Evolutionary conservation across 2,797 vertebrate genomes (phyloP).

Genomic region (Oreonectes daqikongensis): DNA sequence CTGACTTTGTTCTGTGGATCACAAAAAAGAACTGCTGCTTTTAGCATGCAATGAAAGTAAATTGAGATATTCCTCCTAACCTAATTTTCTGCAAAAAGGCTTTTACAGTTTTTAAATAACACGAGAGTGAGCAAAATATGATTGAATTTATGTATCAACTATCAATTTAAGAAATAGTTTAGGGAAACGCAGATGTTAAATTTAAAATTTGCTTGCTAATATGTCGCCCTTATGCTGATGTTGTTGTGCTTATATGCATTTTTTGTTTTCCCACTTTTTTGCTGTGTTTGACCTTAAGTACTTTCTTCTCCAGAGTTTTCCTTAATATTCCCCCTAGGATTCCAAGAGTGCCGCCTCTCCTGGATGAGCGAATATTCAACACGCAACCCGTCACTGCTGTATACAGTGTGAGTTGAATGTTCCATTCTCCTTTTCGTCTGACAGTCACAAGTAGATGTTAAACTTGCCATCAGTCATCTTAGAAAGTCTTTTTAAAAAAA

Average conservation of each 20-base stretch:
- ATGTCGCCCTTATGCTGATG: not conserved
- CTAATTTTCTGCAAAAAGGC: not conserved
- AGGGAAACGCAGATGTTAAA: no score
- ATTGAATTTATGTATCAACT: not conserved
- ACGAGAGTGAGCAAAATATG: not conserved
- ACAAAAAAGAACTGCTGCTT: not conserved
- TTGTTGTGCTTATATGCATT: constrained; percentile 12
- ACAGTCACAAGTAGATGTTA: not conserved
- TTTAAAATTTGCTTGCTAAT: not conserved
- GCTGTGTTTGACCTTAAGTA: constrained; percentile 58
- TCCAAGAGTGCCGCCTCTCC: constrained; percentile 71
- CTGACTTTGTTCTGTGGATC: not conserved
- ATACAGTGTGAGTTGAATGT: constrained; percentile 77
- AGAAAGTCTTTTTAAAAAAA: not conserved
- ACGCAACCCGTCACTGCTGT: constrained; percentile 77
- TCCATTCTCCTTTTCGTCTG: not conserved
- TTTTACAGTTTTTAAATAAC: not conserved
- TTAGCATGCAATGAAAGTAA: not conserved
- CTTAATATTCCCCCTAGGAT: constrained; percentile 76
- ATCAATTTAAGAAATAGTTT: not conserved
- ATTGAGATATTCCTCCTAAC: no score
- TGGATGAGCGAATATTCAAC: constrained; percentile 79
- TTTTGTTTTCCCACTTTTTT: constrained; percentile 50
- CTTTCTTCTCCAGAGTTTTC: constrained; percentile 66
- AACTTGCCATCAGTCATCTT: not conserved